A percentile compares a stretch with the other conserved stretches of the same genome.
Evolutionary conservation across 2,888 invertebrate species (phyloP).

Genomic region (Catonia carolina): DNA sequence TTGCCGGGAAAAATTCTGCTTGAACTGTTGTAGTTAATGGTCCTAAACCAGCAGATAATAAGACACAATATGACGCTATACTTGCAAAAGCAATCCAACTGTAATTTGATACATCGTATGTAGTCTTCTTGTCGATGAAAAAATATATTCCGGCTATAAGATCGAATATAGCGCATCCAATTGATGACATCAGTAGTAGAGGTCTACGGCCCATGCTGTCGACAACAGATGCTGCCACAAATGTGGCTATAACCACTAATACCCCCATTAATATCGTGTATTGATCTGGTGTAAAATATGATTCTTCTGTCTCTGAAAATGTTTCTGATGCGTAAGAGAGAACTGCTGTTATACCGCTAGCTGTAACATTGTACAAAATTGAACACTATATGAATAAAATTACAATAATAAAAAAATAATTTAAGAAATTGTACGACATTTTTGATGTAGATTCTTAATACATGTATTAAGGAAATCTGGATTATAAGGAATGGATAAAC

Average conservation of each 20-base stretch:
- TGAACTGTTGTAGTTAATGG: conserved; percentile 54
- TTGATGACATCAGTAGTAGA: conserved; percentile 28
- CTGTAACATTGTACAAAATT: too few species aligned
- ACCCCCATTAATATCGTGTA: conserved; percentile 28
- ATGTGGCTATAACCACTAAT: conserved; percentile 23
- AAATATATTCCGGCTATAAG: conserved; percentile 26
- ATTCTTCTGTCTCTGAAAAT: conserved; percentile 21
- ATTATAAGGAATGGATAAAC: too few species aligned
- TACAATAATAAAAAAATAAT: too few species aligned
- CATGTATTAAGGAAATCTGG: too few species aligned
- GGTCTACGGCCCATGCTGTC: conserved; percentile 29
- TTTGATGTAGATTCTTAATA: too few species aligned
- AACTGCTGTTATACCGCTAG: conserved; percentile 29
- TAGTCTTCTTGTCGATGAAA: conserved; percentile 21
- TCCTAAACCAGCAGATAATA: conserved; percentile 47
- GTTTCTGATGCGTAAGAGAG: conserved; percentile 30
- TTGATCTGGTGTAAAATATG: conserved; percentile 15
- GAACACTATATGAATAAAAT: too few species aligned
- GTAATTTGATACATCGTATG: conserved; percentile 39
- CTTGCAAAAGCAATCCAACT: conserved; percentile 48
- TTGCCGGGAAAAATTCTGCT: conserved; percentile 56
- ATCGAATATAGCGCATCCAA: conserved; percentile 22
- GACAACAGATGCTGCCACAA: conserved; percentile 25
- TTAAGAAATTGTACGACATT: too few species aligned
- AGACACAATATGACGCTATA: conserved; percentile 51